Conservation (phyloP, 2,888 invertebrate species). For the Microctonus brassicae region DNA sequence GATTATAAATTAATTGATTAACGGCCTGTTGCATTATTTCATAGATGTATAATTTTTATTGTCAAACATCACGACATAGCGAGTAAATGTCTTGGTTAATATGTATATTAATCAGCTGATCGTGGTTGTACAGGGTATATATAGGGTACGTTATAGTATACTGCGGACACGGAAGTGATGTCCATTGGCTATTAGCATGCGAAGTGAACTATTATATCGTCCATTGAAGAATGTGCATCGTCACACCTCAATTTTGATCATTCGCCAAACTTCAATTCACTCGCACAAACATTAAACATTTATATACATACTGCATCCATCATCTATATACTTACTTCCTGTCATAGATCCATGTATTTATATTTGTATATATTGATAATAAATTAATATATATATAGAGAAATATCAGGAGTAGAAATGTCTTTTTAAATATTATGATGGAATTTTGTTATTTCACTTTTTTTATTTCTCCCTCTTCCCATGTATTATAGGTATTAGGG, state of each 20-base stretch:
- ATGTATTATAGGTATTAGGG: too few species aligned
- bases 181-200: slow-evolving; percentile 45
- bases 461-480: too few species aligned
- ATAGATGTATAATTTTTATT: slow-evolving; percentile 52
- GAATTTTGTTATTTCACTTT: too few species aligned
- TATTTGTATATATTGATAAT: neutral
- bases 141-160: neutral
- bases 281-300: neutral
- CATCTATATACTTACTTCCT: too few species aligned
- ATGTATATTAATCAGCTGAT: slow-evolving; percentile 48
- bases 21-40: slow-evolving; percentile 38
- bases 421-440: too few species aligned
- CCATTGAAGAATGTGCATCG: slow-evolving; percentile 25
- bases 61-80: slow-evolving; percentile 35
- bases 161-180: slow-evolving; percentile 25
- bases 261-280: neutral
- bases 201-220: slow-evolving; percentile 27
- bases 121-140: too few species aligned
- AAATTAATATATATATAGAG: too few species aligned
- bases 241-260: neutral
- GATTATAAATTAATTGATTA: neutral
- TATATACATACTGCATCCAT: neutral
- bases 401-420: too few species aligned
- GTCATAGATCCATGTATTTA: neutral
- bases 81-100: slow-evolving; percentile 17